A percentile compares a stretch with the other conserved stretches of the same genome.
phyloP scores from a whole-genome alignment of 2,113 vertebrate species.

The Rhinoderma darwinii region DNA sequence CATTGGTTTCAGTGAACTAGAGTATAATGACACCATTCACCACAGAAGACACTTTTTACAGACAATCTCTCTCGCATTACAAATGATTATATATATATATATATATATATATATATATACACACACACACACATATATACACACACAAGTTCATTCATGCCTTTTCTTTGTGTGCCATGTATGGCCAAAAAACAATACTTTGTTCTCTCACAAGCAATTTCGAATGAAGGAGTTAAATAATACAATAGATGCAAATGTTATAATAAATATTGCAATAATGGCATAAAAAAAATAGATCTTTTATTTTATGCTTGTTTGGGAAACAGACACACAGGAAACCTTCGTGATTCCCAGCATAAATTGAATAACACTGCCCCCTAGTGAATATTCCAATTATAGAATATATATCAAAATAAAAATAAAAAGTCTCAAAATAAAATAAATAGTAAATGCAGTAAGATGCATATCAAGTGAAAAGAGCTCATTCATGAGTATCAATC shows the following conservation, averaged over 20 bases:
- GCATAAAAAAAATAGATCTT: not conserved
- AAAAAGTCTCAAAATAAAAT: not conserved
- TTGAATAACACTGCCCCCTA: constrained; percentile 90
- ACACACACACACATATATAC: too few species aligned
- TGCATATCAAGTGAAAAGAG: not conserved
- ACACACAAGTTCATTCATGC: too few species aligned
- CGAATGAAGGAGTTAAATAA: not conserved
- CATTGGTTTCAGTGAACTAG: too few species aligned
- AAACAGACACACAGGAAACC: not conserved
- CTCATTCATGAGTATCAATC: not conserved
- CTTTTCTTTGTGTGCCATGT: not conserved
- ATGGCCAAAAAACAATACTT: not conserved
- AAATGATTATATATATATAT: too few species aligned
- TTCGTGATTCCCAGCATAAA: constrained; percentile 66
- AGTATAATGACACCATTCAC: too few species aligned
- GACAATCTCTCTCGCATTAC: too few species aligned
- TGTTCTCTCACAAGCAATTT: not conserved
- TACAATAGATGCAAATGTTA: constrained; percentile 7
- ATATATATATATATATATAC: too few species aligned
- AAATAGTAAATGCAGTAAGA: not conserved
- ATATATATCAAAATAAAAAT: not conserved
- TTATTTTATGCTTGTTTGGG: not conserved
- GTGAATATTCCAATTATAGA: constrained; percentile 61
- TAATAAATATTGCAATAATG: constrained; percentile 41
- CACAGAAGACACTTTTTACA: too few species aligned